These are phyloP conservation scores for Aplocera efformata DNA, from an alignment of 2,888 invertebrate species.

Conservation along the genomic window DNA sequence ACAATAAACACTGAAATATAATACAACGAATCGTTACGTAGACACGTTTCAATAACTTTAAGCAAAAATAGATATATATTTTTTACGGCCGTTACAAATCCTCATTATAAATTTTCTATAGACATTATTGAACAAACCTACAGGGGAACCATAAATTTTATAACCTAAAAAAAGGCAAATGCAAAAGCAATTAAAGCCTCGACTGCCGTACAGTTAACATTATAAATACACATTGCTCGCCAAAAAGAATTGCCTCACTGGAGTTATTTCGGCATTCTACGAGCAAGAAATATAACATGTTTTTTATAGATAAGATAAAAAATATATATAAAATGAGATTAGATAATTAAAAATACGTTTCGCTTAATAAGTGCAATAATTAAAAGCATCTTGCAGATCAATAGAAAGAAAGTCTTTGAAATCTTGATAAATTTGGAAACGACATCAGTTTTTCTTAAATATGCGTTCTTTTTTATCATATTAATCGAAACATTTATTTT, in stretches of 20 bases:
- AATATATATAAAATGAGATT: too few species aligned
- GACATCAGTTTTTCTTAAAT: too few species aligned
- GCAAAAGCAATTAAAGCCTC: constrained; percentile 23
- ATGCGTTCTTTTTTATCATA: too few species aligned
- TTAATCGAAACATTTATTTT: too few species aligned
- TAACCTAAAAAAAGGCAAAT: constrained; percentile 20
- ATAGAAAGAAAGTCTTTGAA: too few species aligned
- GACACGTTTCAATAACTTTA: background rate
- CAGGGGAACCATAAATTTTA: constrained; percentile 21
- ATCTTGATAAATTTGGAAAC: too few species aligned
- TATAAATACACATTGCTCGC: constrained; percentile 21
- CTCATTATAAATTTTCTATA: constrained; percentile 14
- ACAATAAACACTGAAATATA: too few species aligned
- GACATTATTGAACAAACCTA: constrained; percentile 21
- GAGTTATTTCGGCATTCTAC: constrained; percentile 21
- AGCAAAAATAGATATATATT: constrained; percentile 34
- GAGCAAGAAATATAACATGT: constrained; percentile 13
- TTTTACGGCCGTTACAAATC: constrained; percentile 19
- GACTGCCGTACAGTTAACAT: constrained; percentile 19
- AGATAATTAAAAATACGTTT: too few species aligned
- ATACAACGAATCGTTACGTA: too few species aligned
- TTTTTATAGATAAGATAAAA: too few species aligned
- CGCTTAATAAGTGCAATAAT: constrained; percentile 47
- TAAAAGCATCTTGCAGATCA: constrained; percentile 39
- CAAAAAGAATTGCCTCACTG: constrained; percentile 16